phyloP scores from a whole-genome alignment of 2,888 invertebrate genomes.

The Mythimna pallens region DNA sequence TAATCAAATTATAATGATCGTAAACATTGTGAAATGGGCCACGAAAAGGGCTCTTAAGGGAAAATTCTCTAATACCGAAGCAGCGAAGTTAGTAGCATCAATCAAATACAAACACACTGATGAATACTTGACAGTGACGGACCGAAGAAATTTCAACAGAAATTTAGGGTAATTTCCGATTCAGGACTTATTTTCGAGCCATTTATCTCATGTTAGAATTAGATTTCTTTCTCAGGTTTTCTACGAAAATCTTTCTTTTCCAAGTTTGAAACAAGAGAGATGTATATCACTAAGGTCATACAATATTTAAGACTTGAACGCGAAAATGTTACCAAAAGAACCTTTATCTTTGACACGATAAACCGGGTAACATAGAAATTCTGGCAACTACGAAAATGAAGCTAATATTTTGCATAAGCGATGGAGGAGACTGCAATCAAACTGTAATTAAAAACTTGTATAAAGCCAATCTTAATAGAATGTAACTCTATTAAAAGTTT shows the following conservation, averaged over 20 bases:
- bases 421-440: slow-evolving; percentile 9
- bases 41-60: slow-evolving; percentile 14
- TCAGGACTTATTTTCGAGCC: slow-evolving; percentile 15
- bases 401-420: slow-evolving; percentile 1
- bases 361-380: not conserved
- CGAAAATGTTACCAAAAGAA: not conserved
- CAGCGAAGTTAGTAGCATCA: slow-evolving; percentile 41
- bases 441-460: slow-evolving; percentile 6
- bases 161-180: slow-evolving; percentile 19
- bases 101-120: slow-evolving; percentile 44
- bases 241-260: not conserved
- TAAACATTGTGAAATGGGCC: slow-evolving; percentile 38
- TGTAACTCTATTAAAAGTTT: not conserved
- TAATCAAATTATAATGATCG: slow-evolving; percentile 37
- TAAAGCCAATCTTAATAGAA: not conserved
- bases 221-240: slow-evolving; percentile 6
- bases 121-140: slow-evolving; percentile 38
- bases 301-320: slow-evolving; percentile 22
- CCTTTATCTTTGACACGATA: not conserved
- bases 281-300: slow-evolving; percentile 15
- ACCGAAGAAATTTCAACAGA: slow-evolving; percentile 27
- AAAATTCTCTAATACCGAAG: slow-evolving; percentile 28
- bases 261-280: not conserved
- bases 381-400: not conserved
- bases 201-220: slow-evolving; percentile 20